These are phyloP conservation scores for Coendou prehensilis DNA, from an alignment of 2,797 vertebrate species.

Conservation along the genomic window DNA sequence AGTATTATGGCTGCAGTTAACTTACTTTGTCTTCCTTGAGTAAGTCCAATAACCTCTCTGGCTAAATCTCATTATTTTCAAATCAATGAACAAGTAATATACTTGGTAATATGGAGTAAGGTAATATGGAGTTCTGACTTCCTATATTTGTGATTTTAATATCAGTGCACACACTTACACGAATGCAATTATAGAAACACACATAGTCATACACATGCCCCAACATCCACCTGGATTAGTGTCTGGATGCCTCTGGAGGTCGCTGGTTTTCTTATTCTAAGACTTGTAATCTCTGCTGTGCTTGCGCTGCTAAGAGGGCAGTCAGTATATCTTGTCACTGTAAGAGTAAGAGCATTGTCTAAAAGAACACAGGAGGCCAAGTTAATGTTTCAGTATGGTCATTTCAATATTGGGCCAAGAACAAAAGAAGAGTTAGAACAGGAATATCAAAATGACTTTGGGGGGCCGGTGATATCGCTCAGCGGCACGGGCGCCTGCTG, in stretches of 20 bases:
- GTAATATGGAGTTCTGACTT: not conserved
- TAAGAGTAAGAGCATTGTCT: not conserved
- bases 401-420: not conserved
- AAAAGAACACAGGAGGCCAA: not conserved
- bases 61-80: not conserved
- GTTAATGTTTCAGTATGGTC: not conserved
- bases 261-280: not conserved
- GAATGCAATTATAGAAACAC: not conserved
- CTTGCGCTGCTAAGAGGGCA: not conserved
- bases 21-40: slow-evolving; percentile 36
- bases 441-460: not conserved
- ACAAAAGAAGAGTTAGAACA: not conserved
- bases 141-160: not conserved
- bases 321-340: not conserved
- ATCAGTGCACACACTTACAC: not conserved
- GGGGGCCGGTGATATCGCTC: not conserved
- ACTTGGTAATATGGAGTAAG: not conserved
- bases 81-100: not conserved
- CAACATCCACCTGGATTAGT: not conserved
- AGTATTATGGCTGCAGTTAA: not conserved
- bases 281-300: not conserved
- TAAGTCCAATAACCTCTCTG: not conserved
- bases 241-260: not conserved
- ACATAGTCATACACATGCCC: too few relatives aligned
- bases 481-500: too few relatives aligned